Evolutionary conservation across 92 coral and sea anemone species (phyloP).

Genomic region (Plumapathes pennacea): DNA sequence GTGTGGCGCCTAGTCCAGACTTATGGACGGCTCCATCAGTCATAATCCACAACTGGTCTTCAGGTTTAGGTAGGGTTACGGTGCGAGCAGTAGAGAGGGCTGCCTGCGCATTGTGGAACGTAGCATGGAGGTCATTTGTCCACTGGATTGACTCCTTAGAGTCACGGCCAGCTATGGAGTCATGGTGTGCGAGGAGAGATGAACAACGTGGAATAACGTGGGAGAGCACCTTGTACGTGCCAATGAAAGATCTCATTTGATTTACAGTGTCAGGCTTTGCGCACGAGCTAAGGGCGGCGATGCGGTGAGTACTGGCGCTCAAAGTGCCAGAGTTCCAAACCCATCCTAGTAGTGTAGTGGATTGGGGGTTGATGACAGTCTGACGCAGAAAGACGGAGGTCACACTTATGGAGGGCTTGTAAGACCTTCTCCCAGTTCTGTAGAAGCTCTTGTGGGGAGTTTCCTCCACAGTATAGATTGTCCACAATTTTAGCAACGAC

Average conservation of each 20-base stretch:
- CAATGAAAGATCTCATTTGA: conserved; percentile 4
- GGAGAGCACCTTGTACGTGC: conserved; percentile 26
- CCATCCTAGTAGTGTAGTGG: conserved; percentile 31
- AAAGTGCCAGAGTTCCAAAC: conserved; percentile 36
- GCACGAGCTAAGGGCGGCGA: conserved; percentile 30
- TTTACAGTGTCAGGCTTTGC: conserved; percentile 21
- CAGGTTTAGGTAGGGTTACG: conserved; percentile 37
- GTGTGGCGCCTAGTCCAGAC: conserved; percentile 38
- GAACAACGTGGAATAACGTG: conserved; percentile 26
- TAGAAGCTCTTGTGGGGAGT: conserved; percentile 28
- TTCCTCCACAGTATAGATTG: conserved; percentile 40
- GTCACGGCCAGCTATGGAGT: conserved; percentile 16
- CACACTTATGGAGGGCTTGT: conserved; percentile 8
- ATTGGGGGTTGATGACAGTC: conserved; percentile 24
- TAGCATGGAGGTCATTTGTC: conserved; percentile 21
- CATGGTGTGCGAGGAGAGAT: conserved; percentile 21
- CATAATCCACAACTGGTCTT: conserved; percentile 34
- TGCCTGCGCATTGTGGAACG: conserved; percentile 14
- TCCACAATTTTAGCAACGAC: conserved; percentile 24
- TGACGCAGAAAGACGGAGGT: conserved; percentile 17
- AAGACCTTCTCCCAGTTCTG: conserved; percentile 18
- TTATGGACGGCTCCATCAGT: conserved; percentile 23
- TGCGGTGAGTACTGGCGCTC: conserved; percentile 31
- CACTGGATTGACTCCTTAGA: conserved; percentile 17
- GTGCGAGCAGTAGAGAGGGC: conserved; percentile 12